These are phyloP conservation scores for Ramphastos sulfuratus DNA, from an alignment of 2,113 vertebrate genomes.

Conservation along the genomic window DNA sequence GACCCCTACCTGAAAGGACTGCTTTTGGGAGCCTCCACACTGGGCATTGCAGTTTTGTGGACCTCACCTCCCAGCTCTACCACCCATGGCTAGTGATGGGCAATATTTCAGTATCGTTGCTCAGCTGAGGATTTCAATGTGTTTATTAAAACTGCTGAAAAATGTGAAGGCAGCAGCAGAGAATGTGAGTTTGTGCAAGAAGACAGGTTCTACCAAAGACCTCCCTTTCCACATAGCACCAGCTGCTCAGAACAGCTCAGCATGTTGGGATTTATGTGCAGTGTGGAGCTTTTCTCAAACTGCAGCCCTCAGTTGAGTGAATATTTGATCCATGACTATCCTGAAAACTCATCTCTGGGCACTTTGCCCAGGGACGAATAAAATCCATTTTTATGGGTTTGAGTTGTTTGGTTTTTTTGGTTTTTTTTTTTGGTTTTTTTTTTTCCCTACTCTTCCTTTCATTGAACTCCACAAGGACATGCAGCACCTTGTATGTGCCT, in stretches of 20 bases:
- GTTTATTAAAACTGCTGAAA: neutral
- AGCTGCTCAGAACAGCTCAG: neutral
- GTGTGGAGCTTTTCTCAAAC: neutral
- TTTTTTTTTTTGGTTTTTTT: too few relatives aligned
- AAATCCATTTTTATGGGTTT: neutral
- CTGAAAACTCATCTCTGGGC: neutral
- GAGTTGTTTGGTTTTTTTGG: neutral
- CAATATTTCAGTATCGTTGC: neutral
- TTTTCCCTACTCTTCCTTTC: neutral
- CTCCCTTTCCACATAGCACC: neutral
- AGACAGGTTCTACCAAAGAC: neutral
- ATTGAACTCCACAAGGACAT: neutral
- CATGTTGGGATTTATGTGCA: neutral
- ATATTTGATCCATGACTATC: neutral
- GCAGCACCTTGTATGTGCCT: neutral
- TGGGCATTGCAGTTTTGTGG: neutral
- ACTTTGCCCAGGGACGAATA: neutral
- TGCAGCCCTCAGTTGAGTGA: neutral
- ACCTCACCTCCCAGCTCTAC: neutral
- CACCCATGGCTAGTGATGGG: rapidly evolving
- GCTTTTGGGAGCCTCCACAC: neutral
- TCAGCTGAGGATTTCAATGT: neutral
- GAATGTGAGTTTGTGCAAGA: neutral
- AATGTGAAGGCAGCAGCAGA: neutral
- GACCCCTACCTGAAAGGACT: neutral